These are phyloP conservation scores for Copsychus sechellarum DNA, from an alignment of 2,113 vertebrate species.

Conservation along the genomic window DNA sequence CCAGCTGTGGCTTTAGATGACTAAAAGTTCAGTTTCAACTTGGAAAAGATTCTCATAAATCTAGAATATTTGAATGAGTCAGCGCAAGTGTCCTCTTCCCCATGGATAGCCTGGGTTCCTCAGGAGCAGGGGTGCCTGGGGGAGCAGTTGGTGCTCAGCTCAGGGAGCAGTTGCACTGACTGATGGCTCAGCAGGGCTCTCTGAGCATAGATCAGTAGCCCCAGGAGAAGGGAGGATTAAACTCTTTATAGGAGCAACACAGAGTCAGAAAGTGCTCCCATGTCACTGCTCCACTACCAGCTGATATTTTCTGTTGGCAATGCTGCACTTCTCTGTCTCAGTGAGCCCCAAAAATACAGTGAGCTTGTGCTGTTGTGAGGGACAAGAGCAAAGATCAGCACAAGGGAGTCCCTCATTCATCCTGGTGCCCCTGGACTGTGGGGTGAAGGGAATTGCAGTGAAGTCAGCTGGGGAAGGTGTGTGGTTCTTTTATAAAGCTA, in stretches of 20 bases:
- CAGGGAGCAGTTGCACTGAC: background rate
- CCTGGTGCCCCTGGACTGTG: background rate
- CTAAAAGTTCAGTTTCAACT: background rate
- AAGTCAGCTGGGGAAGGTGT: background rate
- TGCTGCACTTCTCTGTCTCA: background rate
- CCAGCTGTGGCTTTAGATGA: background rate
- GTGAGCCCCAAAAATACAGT: rapidly evolving
- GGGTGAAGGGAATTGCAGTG: background rate
- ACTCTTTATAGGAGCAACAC: background rate
- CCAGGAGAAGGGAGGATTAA: background rate
- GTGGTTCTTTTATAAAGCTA: background rate
- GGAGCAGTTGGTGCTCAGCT: background rate
- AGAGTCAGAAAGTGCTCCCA: background rate
- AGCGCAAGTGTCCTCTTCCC: background rate
- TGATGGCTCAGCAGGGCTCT: background rate
- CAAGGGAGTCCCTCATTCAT: background rate
- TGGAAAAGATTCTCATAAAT: background rate
- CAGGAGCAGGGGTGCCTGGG: background rate
- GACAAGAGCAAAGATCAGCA: background rate
- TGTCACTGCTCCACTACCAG: background rate
- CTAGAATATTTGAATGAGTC: background rate
- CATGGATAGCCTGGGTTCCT: background rate
- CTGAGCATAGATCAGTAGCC: background rate
- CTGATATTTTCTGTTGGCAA: background rate
- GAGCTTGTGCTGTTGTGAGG: background rate